Base-by-base conservation (phyloP, 1,140 invertebrate species). In the Teleopsis dalmanni region DNA sequence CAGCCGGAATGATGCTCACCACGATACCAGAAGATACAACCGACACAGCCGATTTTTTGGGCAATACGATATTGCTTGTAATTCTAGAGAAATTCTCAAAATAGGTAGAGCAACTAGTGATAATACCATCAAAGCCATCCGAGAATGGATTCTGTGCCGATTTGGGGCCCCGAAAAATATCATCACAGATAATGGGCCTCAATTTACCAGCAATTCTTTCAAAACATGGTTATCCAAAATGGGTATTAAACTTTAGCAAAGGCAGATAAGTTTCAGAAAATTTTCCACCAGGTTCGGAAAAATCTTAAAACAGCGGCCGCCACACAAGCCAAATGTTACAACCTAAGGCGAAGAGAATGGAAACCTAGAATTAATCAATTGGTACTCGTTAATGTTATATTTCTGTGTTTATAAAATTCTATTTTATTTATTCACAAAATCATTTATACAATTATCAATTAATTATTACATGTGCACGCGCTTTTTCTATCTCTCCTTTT, bases 131-230 rank as follows among this genome's bases (percentile, higher is more conserved):
- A 44, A 44, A 16, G 14, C 41, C 3, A 21, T 44, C 13, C 10
- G 41, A 21, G 41, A 44, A 14, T 19, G 26, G 18, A 44, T 44
- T 19, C 13, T 44, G 9, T 23, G 25, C 4, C 41, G 41, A 14
- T 44, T 18, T 33, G 41, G 41, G n/a, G 40, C 27, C 11, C 40
- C 40, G 4, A 11, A 26, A 7, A 14, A 26, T 27, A 21, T 42
- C 16, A 11, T 44, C 13, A 44, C 41, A 14, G 41, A 44, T 21
- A 44, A 44, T 31, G 27, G 41, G 26, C 3, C 41, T 13, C n/a
- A 44, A 16, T 21, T 4, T 33, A 18, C 19, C 25, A 44, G 11
- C 27, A 44, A 31, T 44, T 25, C 14, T 44, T 44, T 18, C 5
- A 31, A 10, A n/a, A 18, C 14, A 4, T 44, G 9, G 27, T 18